Conservation (phyloP, 2,113 vertebrate genomes). For the Campylorhamphus procurvoides region DNA sequence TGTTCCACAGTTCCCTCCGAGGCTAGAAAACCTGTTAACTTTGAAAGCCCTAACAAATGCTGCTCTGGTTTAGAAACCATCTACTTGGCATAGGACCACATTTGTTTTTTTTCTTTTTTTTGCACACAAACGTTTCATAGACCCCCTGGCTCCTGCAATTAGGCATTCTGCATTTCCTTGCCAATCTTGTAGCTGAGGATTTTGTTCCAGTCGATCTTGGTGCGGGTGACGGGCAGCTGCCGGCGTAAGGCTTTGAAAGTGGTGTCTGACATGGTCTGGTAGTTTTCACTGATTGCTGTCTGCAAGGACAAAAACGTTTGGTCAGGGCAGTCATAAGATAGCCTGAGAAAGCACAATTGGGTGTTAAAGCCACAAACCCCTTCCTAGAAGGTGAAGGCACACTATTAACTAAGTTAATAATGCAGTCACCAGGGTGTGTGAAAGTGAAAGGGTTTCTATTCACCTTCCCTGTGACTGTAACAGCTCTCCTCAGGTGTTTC, state of each 20-base stretch:
- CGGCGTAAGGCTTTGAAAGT: conserved; percentile 96
- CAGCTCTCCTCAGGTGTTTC: not conserved
- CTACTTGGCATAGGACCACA: conserved; percentile 75
- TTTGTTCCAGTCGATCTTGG: conserved; percentile 99
- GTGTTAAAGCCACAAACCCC: not conserved
- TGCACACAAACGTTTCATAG: conserved; percentile 31
- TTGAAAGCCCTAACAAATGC: conserved; percentile 79
- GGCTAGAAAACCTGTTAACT: conserved; percentile 79
- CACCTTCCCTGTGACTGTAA: rapidly evolving
- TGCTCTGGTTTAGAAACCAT: conserved; percentile 76
- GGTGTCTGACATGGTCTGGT: conserved; percentile 97
- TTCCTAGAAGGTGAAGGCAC: not conserved
- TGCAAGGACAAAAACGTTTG: conserved; percentile 52
- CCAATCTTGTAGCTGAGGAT: conserved; percentile 99
- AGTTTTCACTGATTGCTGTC: conserved; percentile 94
- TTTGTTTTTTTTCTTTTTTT: conserved; percentile 26
- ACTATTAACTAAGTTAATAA: not conserved
- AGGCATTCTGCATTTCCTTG: conserved; percentile 95
- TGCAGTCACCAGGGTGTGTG: not conserved
- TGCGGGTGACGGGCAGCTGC: conserved; percentile 94
- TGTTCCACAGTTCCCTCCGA: conserved; percentile 69
- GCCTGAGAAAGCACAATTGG: rapidly evolving
- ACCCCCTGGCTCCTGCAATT: conserved; percentile 42
- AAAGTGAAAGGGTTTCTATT: not conserved
- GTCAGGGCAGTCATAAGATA: not conserved